Evolutionary conservation across 2,113 vertebrate species (phyloP), one percentile per base, ranked within the genome.

Genomic region (Chauna torquata): DNA sequence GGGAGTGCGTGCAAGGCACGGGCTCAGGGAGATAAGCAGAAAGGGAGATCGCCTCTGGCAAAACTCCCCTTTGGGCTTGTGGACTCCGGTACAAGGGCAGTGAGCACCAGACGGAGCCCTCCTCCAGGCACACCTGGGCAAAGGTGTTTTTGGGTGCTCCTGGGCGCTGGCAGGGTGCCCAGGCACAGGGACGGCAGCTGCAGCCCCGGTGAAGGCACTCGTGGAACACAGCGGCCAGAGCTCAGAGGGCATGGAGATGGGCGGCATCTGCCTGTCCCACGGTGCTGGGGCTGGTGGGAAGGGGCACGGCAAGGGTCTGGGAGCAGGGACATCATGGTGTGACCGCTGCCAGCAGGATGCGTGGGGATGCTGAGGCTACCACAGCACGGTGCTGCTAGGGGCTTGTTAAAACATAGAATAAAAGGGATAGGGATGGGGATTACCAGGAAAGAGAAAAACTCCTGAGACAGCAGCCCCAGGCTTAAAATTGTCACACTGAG

Each of bases 391-490:
- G 16, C 38, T 82, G 62, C 95, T 61, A 84, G 45, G 61, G 20
- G 6, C 69, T 86, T 78, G 83, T 57, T 44, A 85, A 94, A 94
- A 94, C 84, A 62, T 49, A 27, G 86, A 85, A 92, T 85, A 79
- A 95, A 94, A 91, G 40, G 69, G 19, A 20, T 38, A 45, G 36
- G 12, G 28, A 55, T 36, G 55, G 50, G 92, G 91, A 96, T 97
- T 97, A 92, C 25, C 3, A 0, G 38, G 32, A 42, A 72, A 82
- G 70, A 91, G 62, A 64, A 92, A 81, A 95, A 91, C 28, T 23
- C 65, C 82, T 76, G 88, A 95, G 42, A 84, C 78, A 94, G 92
- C 92, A 80, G 75, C 70, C 66, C 34, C 3, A 0, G n/a, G 81
- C 74, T 96, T 97, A 93, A 88, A 95, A 89, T n/a, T 54, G 58